Percentiles rank a stretch among this genome's conserved stretches.
Conservation (phyloP, 2,797 vertebrate genomes). For the Rhabdomys pumilio region DNA sequence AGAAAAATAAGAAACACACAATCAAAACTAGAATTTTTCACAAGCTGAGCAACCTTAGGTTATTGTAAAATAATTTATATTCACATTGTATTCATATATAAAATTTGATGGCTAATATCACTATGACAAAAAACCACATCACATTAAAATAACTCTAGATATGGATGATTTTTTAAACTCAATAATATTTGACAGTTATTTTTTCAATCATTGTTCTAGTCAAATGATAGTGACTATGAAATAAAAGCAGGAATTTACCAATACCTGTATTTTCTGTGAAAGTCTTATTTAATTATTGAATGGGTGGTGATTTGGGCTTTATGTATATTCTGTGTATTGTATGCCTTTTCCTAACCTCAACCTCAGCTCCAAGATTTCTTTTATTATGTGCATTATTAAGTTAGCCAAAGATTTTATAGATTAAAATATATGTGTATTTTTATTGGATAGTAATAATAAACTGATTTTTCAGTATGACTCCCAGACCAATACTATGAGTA, state of each 20-base stretch:
- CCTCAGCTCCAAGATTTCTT: background rate
- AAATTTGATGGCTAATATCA: slow-evolving; percentile 12
- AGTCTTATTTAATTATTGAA: background rate
- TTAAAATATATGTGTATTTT: background rate
- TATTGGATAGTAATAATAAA: background rate
- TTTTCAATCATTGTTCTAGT: background rate
- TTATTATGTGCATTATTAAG: background rate
- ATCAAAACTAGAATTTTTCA: slow-evolving; percentile 30
- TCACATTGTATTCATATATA: background rate
- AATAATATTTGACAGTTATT: background rate
- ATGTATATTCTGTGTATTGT: background rate
- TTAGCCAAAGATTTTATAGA: background rate
- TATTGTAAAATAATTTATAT: background rate
- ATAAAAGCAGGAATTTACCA: background rate
- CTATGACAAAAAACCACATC: background rate
- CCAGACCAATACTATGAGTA: background rate
- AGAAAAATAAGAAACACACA: background rate
- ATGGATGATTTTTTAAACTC: background rate
- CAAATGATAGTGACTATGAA: background rate
- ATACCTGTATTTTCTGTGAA: background rate
- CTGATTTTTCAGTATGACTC: background rate
- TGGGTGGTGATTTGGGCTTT: background rate
- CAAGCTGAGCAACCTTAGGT: background rate
- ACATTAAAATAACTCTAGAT: background rate
- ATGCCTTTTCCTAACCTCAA: background rate